Percentiles rank a stretch among this genome's conserved stretches.
Conservation (phyloP, 1,140 invertebrate species). For the Caenorhabditis latens region DNA sequence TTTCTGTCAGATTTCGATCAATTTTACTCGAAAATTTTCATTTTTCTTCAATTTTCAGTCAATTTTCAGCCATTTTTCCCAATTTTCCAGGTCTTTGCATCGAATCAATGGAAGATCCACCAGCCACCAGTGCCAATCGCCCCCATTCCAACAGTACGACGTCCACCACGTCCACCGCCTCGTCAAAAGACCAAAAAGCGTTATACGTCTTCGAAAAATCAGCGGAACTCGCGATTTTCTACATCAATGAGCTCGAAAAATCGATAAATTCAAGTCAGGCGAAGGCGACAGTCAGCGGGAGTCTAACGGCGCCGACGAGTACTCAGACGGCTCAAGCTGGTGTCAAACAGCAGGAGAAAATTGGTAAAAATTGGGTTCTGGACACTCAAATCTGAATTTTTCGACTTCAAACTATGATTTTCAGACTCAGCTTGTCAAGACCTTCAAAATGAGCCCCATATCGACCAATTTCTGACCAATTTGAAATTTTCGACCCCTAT, state of each 20-base stretch:
- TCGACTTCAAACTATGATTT: too few relatives aligned
- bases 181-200: slow-evolving; percentile 52
- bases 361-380: background rate
- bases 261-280: slow-evolving; percentile 59
- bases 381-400: too few relatives aligned
- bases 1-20: too few relatives aligned
- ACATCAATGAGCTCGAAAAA: slow-evolving; percentile 66
- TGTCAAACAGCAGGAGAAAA: slow-evolving; percentile 43
- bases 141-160: slow-evolving; percentile 12
- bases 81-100: slow-evolving; percentile 19
- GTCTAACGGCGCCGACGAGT: slow-evolving; percentile 22
- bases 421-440: too few relatives aligned
- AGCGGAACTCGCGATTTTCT: slow-evolving; percentile 66
- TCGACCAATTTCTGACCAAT: too few relatives aligned
- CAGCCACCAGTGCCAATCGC: background rate
- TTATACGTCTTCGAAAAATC: slow-evolving; percentile 67
- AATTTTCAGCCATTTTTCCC: too few relatives aligned
- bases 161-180: background rate
- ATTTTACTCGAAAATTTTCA: too few relatives aligned
- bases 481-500: too few relatives aligned
- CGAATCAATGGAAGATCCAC: slow-evolving; percentile 32
- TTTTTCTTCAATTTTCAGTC: too few relatives aligned
- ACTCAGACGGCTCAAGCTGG: slow-evolving; percentile 4
- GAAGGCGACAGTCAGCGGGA: background rate
- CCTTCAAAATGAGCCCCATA: too few relatives aligned